Conservation (phyloP, 2,888 invertebrate species). For the Thyatira batis region DNA sequence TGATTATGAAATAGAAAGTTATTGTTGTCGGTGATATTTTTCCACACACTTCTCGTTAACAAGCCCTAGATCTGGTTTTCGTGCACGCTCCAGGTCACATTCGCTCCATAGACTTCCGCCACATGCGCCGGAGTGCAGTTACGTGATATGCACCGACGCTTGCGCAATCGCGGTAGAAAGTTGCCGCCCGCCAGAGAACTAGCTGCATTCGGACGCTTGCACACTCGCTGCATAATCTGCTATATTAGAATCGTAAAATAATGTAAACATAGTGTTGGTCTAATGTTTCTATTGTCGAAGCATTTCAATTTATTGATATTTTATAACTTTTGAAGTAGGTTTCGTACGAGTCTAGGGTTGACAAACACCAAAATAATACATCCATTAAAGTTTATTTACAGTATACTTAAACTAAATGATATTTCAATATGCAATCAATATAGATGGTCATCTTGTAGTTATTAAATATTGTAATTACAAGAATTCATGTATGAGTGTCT, state of each 20-base stretch:
- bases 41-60: constrained; percentile 19
- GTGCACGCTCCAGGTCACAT: constrained; percentile 62
- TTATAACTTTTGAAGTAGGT: constrained; percentile 13
- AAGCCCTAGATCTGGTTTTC: constrained; percentile 48
- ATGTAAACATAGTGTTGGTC: constrained; percentile 42
- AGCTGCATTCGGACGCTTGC: constrained; percentile 71
- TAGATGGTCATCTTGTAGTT: neutral
- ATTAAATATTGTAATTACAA: neutral
- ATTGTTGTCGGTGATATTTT: neutral
- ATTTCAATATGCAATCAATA: neutral
- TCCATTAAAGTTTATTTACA: neutral
- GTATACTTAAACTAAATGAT: too few species aligned
- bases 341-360: neutral
- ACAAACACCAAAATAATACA: neutral
- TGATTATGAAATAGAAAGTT: constrained; percentile 16
- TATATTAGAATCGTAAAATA: constrained; percentile 63
- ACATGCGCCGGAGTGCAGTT: constrained; percentile 72
- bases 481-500: neutral
- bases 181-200: constrained; percentile 59
- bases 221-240: constrained; percentile 60
- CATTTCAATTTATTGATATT: constrained; percentile 20
- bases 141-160: constrained; percentile 77
- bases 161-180: constrained; percentile 79
- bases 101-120: constrained; percentile 76
- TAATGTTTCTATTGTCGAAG: constrained; percentile 45